phyloP scores from a whole-genome alignment of 2,113 vertebrate species.

The Larimichthys crocea region DNA sequence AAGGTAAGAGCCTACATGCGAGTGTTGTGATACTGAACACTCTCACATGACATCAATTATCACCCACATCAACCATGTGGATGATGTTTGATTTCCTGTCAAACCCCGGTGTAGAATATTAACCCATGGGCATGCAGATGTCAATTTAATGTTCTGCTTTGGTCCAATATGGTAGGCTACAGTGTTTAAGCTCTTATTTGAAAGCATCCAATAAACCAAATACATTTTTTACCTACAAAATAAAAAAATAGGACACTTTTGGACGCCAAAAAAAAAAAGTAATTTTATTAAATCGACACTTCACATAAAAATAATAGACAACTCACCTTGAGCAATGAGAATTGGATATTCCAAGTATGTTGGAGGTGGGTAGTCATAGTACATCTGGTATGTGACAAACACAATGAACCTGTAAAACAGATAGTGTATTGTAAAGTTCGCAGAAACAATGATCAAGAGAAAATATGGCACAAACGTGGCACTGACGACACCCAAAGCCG shows the following conservation, averaged over 20 bases:
- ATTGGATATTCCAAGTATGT: constrained; percentile 96
- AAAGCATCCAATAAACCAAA: neutral
- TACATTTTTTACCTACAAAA: neutral
- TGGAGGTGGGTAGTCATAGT: constrained; percentile 90
- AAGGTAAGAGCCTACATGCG: neutral
- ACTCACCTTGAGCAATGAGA: constrained; percentile 93
- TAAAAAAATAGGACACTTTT: neutral
- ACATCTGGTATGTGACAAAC: constrained; percentile 94
- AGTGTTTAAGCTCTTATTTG: neutral
- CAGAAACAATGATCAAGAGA: neutral
- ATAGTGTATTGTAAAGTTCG: neutral
- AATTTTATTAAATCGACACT: neutral
- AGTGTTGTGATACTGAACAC: neutral
- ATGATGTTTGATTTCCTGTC: constrained; percentile 8
- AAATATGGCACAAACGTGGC: neutral
- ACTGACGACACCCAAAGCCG: neutral
- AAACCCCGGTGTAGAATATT: neutral
- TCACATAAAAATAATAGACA: too few relatives aligned
- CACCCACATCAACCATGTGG: neutral
- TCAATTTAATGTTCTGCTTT: neutral
- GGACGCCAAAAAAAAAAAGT: neutral
- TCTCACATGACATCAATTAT: neutral
- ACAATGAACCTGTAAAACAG: constrained; percentile 88
- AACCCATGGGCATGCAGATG: neutral
- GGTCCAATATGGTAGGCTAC: neutral